These are phyloP conservation scores for Palythoa caribaeorum DNA, from an alignment of 92 coral and sea anemone genomes.

Conservation along the genomic window DNA sequence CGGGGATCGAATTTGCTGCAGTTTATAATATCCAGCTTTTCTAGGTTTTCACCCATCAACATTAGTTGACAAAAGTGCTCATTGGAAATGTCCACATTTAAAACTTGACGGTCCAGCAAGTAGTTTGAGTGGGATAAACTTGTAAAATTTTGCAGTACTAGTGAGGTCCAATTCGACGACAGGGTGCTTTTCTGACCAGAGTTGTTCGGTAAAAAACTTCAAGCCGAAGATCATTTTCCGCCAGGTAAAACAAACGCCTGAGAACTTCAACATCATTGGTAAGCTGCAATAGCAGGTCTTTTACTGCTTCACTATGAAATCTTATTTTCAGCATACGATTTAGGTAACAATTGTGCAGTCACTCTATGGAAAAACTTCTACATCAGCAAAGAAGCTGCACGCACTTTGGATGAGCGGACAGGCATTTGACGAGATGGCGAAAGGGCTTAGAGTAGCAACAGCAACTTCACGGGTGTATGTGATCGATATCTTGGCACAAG, in stretches of 20 bases:
- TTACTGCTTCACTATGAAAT: neutral
- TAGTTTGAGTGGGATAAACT: neutral
- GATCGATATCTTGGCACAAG: too few species aligned
- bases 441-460: neutral
- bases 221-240: constrained; percentile 25
- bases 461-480: too few species aligned
- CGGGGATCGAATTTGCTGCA: constrained; percentile 26
- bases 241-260: constrained; percentile 19
- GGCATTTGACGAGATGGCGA: neutral
- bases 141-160: neutral
- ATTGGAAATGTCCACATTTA: neutral
- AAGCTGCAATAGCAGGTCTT: neutral
- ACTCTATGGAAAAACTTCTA: neutral
- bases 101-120: constrained; percentile 23
- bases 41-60: neutral
- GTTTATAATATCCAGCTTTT: constrained; percentile 21
- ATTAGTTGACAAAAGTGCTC: constrained; percentile 27
- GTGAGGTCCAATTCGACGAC: constrained; percentile 8
- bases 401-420: neutral
- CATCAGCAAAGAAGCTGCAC: neutral
- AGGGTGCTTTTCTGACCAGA: constrained; percentile 9
- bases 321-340: neutral
- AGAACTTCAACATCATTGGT: neutral
- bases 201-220: constrained; percentile 9
- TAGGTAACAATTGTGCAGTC: neutral